These are phyloP conservation scores for Charina bottae DNA, from an alignment of 2,113 vertebrate genomes.

Conservation along the genomic window DNA sequence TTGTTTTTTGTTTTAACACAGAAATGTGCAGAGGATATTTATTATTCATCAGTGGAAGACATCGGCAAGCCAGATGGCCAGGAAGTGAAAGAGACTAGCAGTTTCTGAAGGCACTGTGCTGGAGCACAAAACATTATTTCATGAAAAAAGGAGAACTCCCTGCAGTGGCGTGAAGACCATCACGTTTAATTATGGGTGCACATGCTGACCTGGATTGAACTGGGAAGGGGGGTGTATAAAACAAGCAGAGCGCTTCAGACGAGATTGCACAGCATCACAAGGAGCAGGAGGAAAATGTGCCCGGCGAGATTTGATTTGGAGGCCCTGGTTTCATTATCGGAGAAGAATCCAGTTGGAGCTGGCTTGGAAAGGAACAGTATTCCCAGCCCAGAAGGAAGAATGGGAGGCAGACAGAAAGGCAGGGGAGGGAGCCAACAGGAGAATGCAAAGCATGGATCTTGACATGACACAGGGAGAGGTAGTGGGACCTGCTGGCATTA, in stretches of 20 bases:
- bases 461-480: not conserved
- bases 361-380: not conserved
- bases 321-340: not conserved
- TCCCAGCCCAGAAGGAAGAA: not conserved
- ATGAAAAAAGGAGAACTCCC: constrained; percentile 39
- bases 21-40: constrained; percentile 25
- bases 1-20: not conserved
- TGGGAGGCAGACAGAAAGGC: not conserved
- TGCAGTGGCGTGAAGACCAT: not conserved
- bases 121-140: not conserved
- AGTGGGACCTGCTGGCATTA: not conserved
- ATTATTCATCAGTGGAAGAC: constrained; percentile 39
- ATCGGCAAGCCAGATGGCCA: constrained; percentile 53
- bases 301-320: not conserved
- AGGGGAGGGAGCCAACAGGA: not conserved
- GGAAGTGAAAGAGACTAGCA: constrained; percentile 10
- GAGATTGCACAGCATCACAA: not conserved
- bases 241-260: not conserved
- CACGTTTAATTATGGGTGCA: constrained; percentile 48
- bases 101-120: constrained; percentile 11
- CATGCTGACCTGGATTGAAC: constrained; percentile 55
- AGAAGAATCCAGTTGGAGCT: not conserved
- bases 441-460: not conserved
- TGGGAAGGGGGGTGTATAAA: constrained; percentile 47
- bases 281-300: constrained; percentile 6